These are phyloP conservation scores for Ammospiza maritima DNA, from an alignment of 2,797 vertebrate genomes.

Conservation along the genomic window DNA sequence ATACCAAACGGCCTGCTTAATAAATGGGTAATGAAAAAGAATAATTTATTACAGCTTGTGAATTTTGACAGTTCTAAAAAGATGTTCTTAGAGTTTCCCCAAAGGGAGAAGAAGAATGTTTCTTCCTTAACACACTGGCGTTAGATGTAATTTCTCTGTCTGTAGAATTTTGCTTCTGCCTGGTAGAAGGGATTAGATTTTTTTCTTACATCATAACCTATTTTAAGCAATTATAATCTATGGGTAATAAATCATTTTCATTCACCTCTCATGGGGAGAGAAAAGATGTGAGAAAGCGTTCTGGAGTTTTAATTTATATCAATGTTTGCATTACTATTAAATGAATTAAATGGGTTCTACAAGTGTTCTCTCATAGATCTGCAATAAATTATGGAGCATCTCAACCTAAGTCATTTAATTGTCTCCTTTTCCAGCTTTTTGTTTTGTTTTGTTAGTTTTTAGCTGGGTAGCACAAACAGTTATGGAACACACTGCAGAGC, in stretches of 20 bases:
- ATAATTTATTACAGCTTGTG: slow-evolving; percentile 84
- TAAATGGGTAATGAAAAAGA: slow-evolving; percentile 83
- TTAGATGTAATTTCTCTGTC: slow-evolving; percentile 79
- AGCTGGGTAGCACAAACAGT: neutral
- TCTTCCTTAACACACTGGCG: slow-evolving; percentile 68
- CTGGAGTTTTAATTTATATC: slow-evolving; percentile 64
- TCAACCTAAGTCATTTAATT: slow-evolving; percentile 46
- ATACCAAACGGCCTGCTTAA: slow-evolving; percentile 81
- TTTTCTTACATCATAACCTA: slow-evolving; percentile 74
- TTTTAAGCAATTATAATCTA: slow-evolving; percentile 80
- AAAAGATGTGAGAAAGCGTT: slow-evolving; percentile 52
- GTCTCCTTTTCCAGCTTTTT: slow-evolving; percentile 32
- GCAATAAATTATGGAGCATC: slow-evolving; percentile 60
- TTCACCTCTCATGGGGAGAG: slow-evolving; percentile 65
- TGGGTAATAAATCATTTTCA: slow-evolving; percentile 73
- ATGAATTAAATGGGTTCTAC: slow-evolving; percentile 60
- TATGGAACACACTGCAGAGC: neutral
- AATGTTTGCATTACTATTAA: slow-evolving; percentile 65
- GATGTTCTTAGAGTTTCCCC: slow-evolving; percentile 80
- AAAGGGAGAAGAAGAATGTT: slow-evolving; percentile 75
- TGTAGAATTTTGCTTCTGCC: slow-evolving; percentile 75
- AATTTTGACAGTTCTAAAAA: slow-evolving; percentile 83
- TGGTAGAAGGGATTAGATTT: slow-evolving; percentile 65
- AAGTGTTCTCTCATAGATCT: slow-evolving; percentile 17
- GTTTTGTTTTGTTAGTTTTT: neutral